Evolutionary conservation across 23 tunicate species (phyloP).

Genomic region (Corella eumyota): DNA sequence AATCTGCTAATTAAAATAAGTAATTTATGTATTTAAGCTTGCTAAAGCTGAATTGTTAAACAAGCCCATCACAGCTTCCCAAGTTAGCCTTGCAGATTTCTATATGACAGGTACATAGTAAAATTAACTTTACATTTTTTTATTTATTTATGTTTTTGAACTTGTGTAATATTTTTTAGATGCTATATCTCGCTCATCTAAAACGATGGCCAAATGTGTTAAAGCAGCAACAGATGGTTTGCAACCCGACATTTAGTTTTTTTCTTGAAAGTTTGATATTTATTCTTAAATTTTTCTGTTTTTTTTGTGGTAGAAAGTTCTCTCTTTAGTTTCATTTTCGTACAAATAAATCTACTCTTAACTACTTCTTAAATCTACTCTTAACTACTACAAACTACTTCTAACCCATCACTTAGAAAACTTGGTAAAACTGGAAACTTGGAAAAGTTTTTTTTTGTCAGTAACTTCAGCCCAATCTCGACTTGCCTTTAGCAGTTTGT

Average conservation of each 20-base stretch:
- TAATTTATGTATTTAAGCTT: constrained; percentile 25
- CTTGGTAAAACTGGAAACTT: too few relatives aligned
- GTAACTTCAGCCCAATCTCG: too few relatives aligned
- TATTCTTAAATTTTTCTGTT: too few relatives aligned
- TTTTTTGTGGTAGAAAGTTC: too few relatives aligned
- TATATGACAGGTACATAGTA: constrained; percentile 57
- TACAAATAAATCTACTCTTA: too few relatives aligned
- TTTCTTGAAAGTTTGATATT: too few relatives aligned
- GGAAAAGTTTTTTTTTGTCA: too few relatives aligned
- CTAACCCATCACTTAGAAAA: too few relatives aligned
- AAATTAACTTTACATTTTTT: neutral
- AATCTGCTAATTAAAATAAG: neutral
- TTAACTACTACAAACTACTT: too few relatives aligned
- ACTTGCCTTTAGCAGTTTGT: too few relatives aligned
- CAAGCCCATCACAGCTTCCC: constrained; percentile 42
- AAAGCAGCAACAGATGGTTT: constrained; percentile 75
- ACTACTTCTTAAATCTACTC: too few relatives aligned
- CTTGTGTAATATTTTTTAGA: constrained; percentile 23
- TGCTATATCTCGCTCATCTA: constrained; percentile 80
- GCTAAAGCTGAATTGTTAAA: constrained; percentile 33
- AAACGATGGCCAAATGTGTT: constrained; percentile 98
- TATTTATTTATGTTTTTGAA: neutral
- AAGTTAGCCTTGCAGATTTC: constrained; percentile 59
- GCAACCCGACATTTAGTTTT: constrained; percentile 38
- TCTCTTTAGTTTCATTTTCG: too few relatives aligned